A percentile compares a stretch with the other conserved stretches of the same genome.
These are phyloP conservation scores for Orchesella cincta DNA, from an alignment of 1,140 invertebrate genomes.

Conservation along the genomic window DNA sequence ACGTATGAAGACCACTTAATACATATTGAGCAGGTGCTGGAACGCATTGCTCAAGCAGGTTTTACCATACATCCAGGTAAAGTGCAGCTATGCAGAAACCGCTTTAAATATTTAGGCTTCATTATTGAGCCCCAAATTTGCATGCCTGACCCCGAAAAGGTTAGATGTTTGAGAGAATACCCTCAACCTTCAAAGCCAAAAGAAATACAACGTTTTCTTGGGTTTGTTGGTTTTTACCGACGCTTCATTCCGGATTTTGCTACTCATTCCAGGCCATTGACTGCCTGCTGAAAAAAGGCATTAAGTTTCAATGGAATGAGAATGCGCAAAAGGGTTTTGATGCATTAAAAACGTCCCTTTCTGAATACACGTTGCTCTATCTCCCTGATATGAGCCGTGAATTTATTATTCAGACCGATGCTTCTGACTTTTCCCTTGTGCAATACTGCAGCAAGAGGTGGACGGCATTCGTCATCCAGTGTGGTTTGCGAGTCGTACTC, in stretches of 20 bases:
- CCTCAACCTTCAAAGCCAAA: conserved; percentile 53
- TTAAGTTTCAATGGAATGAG: not conserved
- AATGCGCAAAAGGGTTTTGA: conserved; percentile 30
- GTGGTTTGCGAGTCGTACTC: conserved; percentile 56
- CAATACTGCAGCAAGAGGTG: conserved; percentile 52
- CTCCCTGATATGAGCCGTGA: conserved; percentile 51
- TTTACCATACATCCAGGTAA: conserved; percentile 54
- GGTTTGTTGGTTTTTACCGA: conserved; percentile 58
- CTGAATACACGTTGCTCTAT: conserved; percentile 31
- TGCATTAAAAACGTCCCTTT: conserved; percentile 43
- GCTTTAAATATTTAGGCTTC: conserved; percentile 55
- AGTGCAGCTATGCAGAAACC: conserved; percentile 54
- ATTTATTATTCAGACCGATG: conserved; percentile 53
- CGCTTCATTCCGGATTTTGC: conserved; percentile 57
- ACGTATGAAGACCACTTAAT: conserved; percentile 39
- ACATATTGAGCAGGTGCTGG: conserved; percentile 41
- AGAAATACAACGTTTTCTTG: conserved; percentile 57
- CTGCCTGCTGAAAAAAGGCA: not conserved
- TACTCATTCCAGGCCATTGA: not conserved
- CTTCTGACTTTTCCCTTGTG: conserved; percentile 50
- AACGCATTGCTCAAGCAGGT: conserved; percentile 14
- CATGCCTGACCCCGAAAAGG: conserved; percentile 55
- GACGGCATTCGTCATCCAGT: conserved; percentile 52
- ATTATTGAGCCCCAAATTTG: conserved; percentile 53
- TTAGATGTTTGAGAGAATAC: conserved; percentile 53